Evolutionary conservation across 2,797 vertebrate genomes (phyloP).

Genomic region (Onychomys arenicola): DNA sequence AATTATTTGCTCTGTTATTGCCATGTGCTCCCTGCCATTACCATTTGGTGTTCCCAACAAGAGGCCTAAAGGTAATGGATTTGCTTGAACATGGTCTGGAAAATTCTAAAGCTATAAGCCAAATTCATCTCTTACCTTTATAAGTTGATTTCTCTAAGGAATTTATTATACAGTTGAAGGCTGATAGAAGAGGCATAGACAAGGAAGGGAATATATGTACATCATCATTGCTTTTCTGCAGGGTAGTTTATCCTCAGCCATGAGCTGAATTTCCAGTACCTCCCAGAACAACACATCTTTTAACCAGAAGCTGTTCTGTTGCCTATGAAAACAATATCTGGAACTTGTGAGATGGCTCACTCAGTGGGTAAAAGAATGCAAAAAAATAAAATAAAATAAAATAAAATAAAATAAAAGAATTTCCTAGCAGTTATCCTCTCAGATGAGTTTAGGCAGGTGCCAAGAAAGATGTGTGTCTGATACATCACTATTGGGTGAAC

Average conservation of each 20-base stretch:
- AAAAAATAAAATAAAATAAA: not conserved
- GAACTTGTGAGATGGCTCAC: not conserved
- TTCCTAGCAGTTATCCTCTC: not conserved
- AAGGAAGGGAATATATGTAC: not conserved
- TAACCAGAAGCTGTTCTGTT: conserved; percentile 37
- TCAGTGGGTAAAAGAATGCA: not conserved
- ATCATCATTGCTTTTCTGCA: not conserved
- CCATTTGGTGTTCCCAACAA: not conserved
- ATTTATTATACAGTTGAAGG: not conserved
- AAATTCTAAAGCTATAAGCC: not conserved
- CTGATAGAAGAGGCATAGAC: not conserved
- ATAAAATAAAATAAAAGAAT: not conserved
- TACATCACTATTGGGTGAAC: not conserved
- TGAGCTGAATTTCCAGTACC: conserved; percentile 11
- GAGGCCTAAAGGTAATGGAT: not conserved
- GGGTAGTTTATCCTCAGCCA: not conserved
- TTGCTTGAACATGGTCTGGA: not conserved
- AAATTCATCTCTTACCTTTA: not conserved
- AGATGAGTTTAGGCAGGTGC: not conserved
- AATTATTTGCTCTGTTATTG: not conserved
- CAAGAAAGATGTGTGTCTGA: not conserved
- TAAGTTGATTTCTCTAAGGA: not conserved
- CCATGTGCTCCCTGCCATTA: not conserved
- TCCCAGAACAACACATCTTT: not conserved
- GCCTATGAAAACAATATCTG: not conserved